Conservation (phyloP, 2,888 invertebrate species). For the Pollenia amentaria region DNA sequence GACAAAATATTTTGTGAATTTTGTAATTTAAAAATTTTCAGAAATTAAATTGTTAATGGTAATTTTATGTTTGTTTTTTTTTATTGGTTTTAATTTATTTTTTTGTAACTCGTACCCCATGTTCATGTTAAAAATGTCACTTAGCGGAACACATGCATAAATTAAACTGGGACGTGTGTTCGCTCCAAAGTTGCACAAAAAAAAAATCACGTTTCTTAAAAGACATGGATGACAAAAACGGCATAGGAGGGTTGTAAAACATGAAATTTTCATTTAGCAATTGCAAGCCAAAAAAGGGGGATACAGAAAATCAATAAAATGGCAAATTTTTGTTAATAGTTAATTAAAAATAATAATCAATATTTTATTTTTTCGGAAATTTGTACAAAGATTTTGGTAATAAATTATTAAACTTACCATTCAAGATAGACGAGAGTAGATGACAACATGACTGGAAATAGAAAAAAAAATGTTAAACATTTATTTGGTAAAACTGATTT, state of each 20-base stretch:
- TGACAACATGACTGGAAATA: slow-evolving; percentile 28
- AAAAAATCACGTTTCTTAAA: slow-evolving; percentile 60
- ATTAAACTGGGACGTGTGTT: slow-evolving; percentile 36
- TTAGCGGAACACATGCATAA: slow-evolving; percentile 65
- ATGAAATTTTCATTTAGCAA: slow-evolving; percentile 37
- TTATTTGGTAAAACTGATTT: background rate
- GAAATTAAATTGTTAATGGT: slow-evolving; percentile 68
- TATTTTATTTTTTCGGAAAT: slow-evolving; percentile 2
- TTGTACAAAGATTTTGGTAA: background rate
- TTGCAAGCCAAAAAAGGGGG: background rate
- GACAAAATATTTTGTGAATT: slow-evolving; percentile 20
- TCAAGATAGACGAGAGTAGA: background rate
- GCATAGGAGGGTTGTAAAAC: slow-evolving; percentile 20
- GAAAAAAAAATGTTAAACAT: slow-evolving; percentile 2
- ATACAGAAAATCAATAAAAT: background rate
- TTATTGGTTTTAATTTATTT: background rate
- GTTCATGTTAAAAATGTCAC: slow-evolving; percentile 71
- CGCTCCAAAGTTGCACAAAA: background rate
- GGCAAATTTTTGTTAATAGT: slow-evolving; percentile 10
- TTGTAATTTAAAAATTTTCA: slow-evolving; percentile 22
- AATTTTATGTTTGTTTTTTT: slow-evolving; percentile 57
- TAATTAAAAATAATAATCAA: slow-evolving; percentile 50
- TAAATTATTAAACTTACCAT: slow-evolving; percentile 46
- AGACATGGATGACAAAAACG: slow-evolving; percentile 2
- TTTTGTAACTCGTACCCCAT: slow-evolving; percentile 40